Conservation (phyloP, 2,888 invertebrate genomes). For the Cynaeus angustus region DNA sequence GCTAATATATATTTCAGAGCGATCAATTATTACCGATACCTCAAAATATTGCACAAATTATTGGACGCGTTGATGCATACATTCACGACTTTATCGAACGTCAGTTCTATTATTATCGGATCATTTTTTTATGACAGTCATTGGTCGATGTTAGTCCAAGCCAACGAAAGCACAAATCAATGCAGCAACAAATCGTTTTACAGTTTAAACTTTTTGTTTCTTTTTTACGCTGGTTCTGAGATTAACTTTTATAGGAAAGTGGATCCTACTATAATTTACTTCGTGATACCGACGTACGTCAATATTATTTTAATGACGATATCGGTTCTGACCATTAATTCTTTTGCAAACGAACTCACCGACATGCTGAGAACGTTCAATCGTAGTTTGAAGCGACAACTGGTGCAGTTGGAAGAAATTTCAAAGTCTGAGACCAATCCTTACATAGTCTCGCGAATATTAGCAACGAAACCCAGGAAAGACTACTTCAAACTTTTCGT, state of each 20-base stretch:
- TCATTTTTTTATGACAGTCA: background rate
- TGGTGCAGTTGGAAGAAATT: background rate
- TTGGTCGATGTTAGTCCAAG: background rate
- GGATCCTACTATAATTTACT: background rate
- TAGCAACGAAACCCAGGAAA: background rate
- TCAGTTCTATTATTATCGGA: background rate
- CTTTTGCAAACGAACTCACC: conserved; percentile 2
- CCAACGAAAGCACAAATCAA: background rate
- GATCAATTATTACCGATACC: background rate
- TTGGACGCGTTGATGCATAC: conserved; percentile 9
- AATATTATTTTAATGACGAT: conserved; percentile 11
- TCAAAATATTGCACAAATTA: background rate
- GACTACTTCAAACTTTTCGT: conserved; percentile 7
- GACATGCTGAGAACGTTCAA: background rate
- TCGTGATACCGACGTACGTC: conserved; percentile 1
- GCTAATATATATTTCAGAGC: background rate
- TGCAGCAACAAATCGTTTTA: background rate
- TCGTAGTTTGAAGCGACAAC: background rate
- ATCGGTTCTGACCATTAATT: conserved; percentile 9
- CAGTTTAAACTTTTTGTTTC: background rate
- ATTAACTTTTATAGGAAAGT: conserved; percentile 1
- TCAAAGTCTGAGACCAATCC: conserved; percentile 5
- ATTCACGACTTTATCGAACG: conserved; percentile 9
- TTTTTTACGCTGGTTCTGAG: background rate
- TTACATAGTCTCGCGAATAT: background rate